These are phyloP conservation scores for Nephrotoma flavescens DNA, from an alignment of 2,888 invertebrate species.

Conservation along the genomic window DNA sequence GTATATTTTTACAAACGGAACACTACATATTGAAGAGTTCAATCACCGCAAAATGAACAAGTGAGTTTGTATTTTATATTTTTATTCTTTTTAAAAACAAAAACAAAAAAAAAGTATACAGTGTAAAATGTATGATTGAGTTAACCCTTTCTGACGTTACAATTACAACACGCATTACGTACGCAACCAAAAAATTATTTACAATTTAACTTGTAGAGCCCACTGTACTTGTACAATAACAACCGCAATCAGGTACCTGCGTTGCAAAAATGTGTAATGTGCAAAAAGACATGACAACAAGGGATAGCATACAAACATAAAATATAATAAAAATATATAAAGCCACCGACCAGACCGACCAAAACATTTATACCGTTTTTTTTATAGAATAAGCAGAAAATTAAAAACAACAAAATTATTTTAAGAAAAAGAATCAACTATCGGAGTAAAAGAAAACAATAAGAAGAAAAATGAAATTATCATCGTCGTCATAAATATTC, in stretches of 20 bases:
- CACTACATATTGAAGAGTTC: slow-evolving; percentile 1
- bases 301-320: neutral
- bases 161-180: neutral
- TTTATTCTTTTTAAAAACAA: neutral
- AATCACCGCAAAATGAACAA: slow-evolving; percentile 1
- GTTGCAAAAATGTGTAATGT: neutral
- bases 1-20: neutral
- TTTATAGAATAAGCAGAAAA: neutral
- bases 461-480: neutral
- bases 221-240: neutral
- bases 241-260: neutral
- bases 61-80: neutral
- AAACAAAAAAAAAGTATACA: neutral
- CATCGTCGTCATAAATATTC: neutral
- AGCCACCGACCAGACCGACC: neutral
- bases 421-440: neutral
- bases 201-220: neutral
- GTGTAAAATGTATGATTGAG: neutral
- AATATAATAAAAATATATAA: neutral
- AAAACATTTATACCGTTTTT: neutral
- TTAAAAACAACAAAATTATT: neutral
- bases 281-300: neutral
- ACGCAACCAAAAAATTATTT: neutral
- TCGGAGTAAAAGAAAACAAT: neutral
- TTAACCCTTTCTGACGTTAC: neutral